Evolutionary conservation across 2,113 vertebrate species (phyloP).

Genomic region (Xerus inauris): DNA sequence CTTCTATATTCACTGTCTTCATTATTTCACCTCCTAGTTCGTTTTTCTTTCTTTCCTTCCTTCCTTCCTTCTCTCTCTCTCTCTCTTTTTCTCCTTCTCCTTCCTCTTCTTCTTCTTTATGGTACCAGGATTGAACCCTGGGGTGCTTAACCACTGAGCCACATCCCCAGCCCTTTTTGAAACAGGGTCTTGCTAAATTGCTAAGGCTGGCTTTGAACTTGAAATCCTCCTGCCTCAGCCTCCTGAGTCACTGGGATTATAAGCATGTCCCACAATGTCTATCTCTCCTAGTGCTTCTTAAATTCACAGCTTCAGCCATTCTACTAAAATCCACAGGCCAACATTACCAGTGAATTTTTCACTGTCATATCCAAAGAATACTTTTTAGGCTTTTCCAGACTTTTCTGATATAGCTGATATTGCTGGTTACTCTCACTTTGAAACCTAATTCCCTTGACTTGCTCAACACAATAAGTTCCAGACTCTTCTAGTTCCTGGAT

Average conservation of each 20-base stretch:
- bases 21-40: not conserved
- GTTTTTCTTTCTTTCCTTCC: too few species aligned
- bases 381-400: not conserved
- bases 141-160: not conserved
- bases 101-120: not conserved
- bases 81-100: too few species aligned
- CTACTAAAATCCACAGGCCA: not conserved
- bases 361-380: not conserved
- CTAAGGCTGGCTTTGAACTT: not conserved
- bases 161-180: not conserved
- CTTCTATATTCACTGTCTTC: not conserved
- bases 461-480: not conserved
- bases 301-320: slow-evolving; percentile 8
- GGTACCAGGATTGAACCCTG: not conserved
- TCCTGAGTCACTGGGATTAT: too few species aligned
- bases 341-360: not conserved
- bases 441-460: not conserved
- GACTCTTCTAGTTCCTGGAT: not conserved
- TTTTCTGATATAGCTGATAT: not conserved
- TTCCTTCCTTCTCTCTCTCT: too few species aligned
- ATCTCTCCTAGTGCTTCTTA: not conserved
- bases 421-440: not conserved
- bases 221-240: too few species aligned
- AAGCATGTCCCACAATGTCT: too few species aligned
- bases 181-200: not conserved